Conservation (phyloP, 1,140 invertebrate genomes). For the Lepidurus arcticus region DNA sequence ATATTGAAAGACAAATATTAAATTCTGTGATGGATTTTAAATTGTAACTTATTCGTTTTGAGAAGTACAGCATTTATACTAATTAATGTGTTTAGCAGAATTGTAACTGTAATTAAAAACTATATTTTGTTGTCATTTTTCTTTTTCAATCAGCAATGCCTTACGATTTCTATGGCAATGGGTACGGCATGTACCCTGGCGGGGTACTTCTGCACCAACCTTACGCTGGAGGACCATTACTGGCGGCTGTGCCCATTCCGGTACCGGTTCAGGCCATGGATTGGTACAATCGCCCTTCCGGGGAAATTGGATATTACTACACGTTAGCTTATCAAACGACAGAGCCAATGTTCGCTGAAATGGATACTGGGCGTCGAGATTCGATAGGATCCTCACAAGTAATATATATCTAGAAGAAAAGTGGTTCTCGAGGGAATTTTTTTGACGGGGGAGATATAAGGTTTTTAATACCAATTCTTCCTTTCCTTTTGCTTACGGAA, state of each 20-base stretch:
- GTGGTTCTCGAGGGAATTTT: background rate
- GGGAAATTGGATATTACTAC: constrained; percentile 33
- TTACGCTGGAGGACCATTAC: constrained; percentile 38
- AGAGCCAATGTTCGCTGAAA: constrained; percentile 21
- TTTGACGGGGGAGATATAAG: background rate
- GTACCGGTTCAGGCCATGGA: constrained; percentile 45
- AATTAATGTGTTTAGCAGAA: background rate
- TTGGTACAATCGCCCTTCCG: constrained; percentile 47
- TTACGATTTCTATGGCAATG: constrained; percentile 31
- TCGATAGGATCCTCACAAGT: constrained; percentile 33
- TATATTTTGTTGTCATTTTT: background rate
- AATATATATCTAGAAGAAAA: background rate
- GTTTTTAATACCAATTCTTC: background rate
- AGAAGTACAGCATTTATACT: too few relatives aligned
- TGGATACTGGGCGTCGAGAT: constrained; percentile 26
- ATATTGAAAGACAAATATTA: too few relatives aligned
- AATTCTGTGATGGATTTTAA: too few relatives aligned
- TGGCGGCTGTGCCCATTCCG: constrained; percentile 44
- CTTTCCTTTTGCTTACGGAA: background rate
- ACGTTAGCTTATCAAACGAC: constrained; percentile 32
- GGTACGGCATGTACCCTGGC: constrained; percentile 31
- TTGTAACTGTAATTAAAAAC: background rate
- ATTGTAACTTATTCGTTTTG: too few relatives aligned
- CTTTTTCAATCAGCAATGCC: background rate
- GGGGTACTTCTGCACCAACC: constrained; percentile 28